Conservation (phyloP, 2,113 vertebrate species). For the Marcusenius ussheri region DNA sequence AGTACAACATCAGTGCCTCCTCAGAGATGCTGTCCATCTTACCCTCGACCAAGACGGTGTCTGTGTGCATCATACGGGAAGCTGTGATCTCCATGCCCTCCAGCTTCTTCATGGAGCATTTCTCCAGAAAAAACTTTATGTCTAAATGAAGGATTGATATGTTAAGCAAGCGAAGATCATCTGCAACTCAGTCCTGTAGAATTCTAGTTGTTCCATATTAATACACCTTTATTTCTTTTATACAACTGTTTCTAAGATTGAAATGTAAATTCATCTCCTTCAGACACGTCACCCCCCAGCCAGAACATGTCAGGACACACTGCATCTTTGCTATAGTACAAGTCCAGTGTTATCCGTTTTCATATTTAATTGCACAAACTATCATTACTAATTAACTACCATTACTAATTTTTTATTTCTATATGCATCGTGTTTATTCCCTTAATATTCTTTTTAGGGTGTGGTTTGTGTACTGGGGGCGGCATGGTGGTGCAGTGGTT, state of each 20-base stretch:
- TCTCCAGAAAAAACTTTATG: conserved; percentile 32
- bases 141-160: conserved; percentile 27
- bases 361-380: background rate
- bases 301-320: background rate
- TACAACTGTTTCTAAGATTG: background rate
- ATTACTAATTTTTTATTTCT: background rate
- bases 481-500: no score
- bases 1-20: conserved; percentile 36
- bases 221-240: background rate
- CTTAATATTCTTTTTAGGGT: background rate
- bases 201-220: background rate
- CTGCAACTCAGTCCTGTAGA: background rate
- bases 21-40: conserved; percentile 31
- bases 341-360: background rate
- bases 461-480: background rate
- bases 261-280: background rate
- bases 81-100: conserved; percentile 36
- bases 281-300: background rate
- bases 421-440: background rate
- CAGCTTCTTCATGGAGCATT: conserved; percentile 34
- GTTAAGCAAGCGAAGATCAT: background rate
- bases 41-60: conserved; percentile 41
- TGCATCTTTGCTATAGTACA: background rate
- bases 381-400: background rate
- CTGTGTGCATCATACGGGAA: conserved; percentile 28